Conservation (phyloP, 2,888 invertebrate species). For the Tyria jacobaeae region DNA sequence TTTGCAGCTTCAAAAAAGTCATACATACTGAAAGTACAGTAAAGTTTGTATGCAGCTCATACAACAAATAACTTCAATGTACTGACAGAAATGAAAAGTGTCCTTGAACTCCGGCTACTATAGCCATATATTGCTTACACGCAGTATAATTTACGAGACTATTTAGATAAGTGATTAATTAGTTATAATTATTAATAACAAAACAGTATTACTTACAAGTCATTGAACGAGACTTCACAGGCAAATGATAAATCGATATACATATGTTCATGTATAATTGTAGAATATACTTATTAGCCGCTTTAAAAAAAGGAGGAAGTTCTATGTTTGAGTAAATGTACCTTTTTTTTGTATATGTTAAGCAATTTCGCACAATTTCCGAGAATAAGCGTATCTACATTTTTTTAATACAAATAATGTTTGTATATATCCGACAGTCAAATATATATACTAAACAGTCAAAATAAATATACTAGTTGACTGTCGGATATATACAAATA, state of each 20-base stretch:
- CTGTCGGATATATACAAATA: no score
- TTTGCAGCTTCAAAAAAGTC: not conserved
- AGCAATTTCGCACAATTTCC: no score
- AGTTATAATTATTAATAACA: not conserved
- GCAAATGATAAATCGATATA: constrained; percentile 3
- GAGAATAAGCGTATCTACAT: no score
- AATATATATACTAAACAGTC: no score
- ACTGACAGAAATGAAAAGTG: not conserved
- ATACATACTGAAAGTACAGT: not conserved
- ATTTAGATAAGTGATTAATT: constrained; percentile 6
- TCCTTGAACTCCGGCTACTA: constrained; percentile 1
- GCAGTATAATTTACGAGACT: not conserved
- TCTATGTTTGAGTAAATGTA: no score
- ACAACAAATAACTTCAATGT: not conserved
- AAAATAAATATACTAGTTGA: no score
- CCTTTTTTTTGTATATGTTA: no score
- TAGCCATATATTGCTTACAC: not conserved
- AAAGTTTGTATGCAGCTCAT: not conserved
- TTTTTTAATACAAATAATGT: no score
- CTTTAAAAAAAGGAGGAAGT: no score
- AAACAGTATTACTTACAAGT: not conserved
- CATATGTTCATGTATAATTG: no score
- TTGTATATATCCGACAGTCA: no score
- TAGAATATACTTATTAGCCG: no score
- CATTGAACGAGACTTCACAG: constrained; percentile 9